Conservation (phyloP, 2,113 vertebrate species). For the Antechinus flavipes region DNA sequence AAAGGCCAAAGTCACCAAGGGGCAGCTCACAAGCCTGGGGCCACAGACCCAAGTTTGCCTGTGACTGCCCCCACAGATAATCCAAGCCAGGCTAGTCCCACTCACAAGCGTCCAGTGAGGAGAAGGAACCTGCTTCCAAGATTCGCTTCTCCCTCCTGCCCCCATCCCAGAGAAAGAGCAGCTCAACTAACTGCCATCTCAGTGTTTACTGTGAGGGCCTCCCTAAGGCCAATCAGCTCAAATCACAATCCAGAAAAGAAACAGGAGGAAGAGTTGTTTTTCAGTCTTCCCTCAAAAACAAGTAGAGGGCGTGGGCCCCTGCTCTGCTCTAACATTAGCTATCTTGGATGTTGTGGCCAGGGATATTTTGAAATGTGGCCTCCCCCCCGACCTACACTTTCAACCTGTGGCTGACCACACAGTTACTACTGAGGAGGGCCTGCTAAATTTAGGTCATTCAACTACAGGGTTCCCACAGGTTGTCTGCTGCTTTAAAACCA, state of each 20-base stretch:
- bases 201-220: neutral
- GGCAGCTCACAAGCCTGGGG: neutral
- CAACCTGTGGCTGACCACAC: constrained; percentile 57
- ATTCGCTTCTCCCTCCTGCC: too few species aligned
- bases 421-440: neutral
- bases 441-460: constrained; percentile 61
- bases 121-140: neutral
- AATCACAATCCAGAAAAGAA: neutral
- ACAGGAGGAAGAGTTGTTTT: constrained; percentile 36
- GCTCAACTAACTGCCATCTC: neutral
- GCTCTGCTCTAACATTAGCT: neutral
- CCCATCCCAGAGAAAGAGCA: neutral
- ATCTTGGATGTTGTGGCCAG: neutral
- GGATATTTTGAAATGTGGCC: constrained; percentile 11
- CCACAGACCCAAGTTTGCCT: neutral
- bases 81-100: neutral
- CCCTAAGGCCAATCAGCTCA: constrained; percentile 6
- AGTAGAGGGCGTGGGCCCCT: neutral
- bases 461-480: neutral
- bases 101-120: neutral
- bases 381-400: constrained; percentile 25
- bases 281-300: constrained; percentile 42
- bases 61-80: neutral
- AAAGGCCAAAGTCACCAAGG: neutral
- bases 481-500: constrained; percentile 7